Base-by-base conservation (phyloP, 1,140 invertebrate species). In the Ooceraea biroi region DNA sequence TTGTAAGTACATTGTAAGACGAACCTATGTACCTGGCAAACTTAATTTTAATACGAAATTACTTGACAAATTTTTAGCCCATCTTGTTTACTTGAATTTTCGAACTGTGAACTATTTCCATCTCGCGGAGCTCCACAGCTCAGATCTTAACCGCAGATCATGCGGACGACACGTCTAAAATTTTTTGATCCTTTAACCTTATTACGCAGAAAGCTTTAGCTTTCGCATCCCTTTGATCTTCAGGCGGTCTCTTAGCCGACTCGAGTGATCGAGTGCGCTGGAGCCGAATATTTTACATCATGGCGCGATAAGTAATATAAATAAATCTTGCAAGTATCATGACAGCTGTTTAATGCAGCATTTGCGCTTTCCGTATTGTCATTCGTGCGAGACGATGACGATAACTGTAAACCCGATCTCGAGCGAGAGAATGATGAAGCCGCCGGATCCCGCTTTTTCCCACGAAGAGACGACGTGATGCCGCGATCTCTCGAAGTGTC, bases 151-250 rank as follows among this genome's bases (percentile, higher is more conserved):
- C 77, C 86, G 61, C 65, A 82, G 52, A 57, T 36, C 36, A 36
- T 58, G 30, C 48, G 61, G 27, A 69, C 66, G 55, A 71, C 66
- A 69, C 63, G 76, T 71, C 55, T 82, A 8, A 48, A 78, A 84
- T 90, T 88, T 88, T 87, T 69, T 22, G 52, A 71, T 55, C 60
- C 50, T 72, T 87, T 72, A 87, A 89, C 55, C 3, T 61, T 41
- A 48, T 83, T 63, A 89, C 58, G 61, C 58, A 74, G 73, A 84
- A 83, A 87, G 66, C 88, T 86, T 84, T 72, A 72, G 69, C 83
- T 91, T 85, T 83, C 78, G 50, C 88, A 86, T 90, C 85, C 86
- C 91, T 93, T 93, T 92, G 90, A 93, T 92, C 91, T 91, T 91
- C 82, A 25, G 61, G 82, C 83, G n/a, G 74, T 85, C 86, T 90